Evolutionary conservation across 2,888 invertebrate genomes (phyloP), one percentile per base, ranked within the genome.

Genomic region (Seira ritae): DNA sequence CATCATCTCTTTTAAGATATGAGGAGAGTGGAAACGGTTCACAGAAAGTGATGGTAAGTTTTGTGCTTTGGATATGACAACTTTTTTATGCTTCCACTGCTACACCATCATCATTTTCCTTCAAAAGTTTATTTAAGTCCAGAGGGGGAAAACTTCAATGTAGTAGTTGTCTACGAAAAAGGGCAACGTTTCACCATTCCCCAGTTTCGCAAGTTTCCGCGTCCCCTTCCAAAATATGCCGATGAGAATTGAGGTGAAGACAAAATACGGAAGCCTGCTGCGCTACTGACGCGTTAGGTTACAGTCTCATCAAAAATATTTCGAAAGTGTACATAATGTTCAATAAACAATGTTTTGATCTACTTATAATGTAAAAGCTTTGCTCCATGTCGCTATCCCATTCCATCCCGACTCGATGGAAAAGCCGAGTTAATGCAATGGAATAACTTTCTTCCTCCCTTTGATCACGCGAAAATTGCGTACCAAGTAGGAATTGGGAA

Each of bases 321-420:
- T 73, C 17, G 3, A 4, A 23, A 55, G n/a, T n/a, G 12, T 42
- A 42, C 60, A 80, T 69, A 74, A 60, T 67, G 73, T 19, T n/a
- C 50, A 60, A 80, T 80, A 80, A 73, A 74, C 79, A 80, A 74
- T 74, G 62, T 70, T n/a, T 20, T 46, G 70, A 80, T 70, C 75
- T 80, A 75, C 74, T 75, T 80, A 80, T 80, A 75, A 80, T 80
- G 80, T 80, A 80, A 80, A 75, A 75, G 50, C 68, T 42, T 42
- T 42, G n/a, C n/a, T n/a, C 12, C 12, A 42, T 42, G 6, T 42
- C 12, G 42, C n/a, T n/a, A n/a, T n/a, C n/a, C n/a, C n/a, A n/a
- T n/a, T n/a, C n/a, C n/a, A n/a, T n/a, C n/a, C n/a, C n/a, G n/a
- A n/a, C n/a, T n/a, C n/a, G n/a, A n/a, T 42, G 42, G 12, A 42